Evolutionary conservation across 2,888 invertebrate species (phyloP).

Genomic region (Crossocerus cetratus): DNA sequence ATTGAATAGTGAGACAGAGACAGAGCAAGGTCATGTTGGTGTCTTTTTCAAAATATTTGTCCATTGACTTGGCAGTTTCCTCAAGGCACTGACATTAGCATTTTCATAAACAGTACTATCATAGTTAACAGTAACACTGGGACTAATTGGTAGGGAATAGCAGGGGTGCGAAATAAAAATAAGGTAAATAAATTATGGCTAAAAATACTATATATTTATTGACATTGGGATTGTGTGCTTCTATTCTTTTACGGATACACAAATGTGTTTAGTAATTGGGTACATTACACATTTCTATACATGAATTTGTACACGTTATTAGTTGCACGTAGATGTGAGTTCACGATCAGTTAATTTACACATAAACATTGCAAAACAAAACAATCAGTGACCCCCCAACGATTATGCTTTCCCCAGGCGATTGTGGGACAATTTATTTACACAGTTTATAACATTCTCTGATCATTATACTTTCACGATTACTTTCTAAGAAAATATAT

Average conservation of each 20-base stretch:
- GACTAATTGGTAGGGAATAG: conserved; percentile 50
- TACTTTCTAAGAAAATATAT: background rate
- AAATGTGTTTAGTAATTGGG: conserved; percentile 29
- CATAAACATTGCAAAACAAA: conserved; percentile 21
- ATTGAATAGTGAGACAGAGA: conserved; percentile 31
- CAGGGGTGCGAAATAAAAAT: conserved; percentile 66
- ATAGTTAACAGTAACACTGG: conserved; percentile 22
- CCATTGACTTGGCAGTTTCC: too few species aligned
- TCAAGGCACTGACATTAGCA: background rate
- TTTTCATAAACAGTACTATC: background rate
- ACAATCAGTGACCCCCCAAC: conserved; percentile 11
- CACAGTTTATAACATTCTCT: too few species aligned
- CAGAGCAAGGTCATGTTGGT: conserved; percentile 41
- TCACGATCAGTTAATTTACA: conserved; percentile 30
- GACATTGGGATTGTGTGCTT: conserved; percentile 52
- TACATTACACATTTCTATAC: conserved; percentile 51
- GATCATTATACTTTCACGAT: too few species aligned
- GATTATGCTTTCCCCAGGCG: background rate
- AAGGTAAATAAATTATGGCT: conserved; percentile 63
- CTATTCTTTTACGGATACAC: conserved; percentile 33
- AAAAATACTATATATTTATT: conserved; percentile 72
- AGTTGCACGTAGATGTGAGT: conserved; percentile 5
- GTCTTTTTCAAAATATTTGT: background rate
- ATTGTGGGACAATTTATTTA: too few species aligned
- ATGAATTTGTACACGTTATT: conserved; percentile 46